Evolutionary conservation across 2,113 vertebrate species (phyloP), one percentile per base, ranked within the genome.

Genomic region (Antechinus stuartii): DNA sequence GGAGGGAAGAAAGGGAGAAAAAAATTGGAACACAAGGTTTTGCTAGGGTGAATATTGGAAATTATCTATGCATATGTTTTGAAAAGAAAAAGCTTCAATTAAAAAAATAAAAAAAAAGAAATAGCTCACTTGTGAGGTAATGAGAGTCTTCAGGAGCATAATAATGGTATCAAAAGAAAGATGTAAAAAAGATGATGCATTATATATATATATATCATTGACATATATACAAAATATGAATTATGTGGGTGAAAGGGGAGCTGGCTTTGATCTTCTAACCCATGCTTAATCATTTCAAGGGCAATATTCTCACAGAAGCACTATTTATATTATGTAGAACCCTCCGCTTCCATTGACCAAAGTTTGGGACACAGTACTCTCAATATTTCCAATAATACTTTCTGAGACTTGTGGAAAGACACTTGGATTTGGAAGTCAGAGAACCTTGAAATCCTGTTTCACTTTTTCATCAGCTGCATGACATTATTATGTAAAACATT

Each of bases 311-410:
- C 56, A 30, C 8, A 57, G 0, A 76, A 76, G 5, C 19, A n/a
- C 4, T n/a, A 19, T 76, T 4, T 35, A n/a, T 22, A 35, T 76
- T n/a, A 76, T n/a, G 14, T n/a, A 76, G 30, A 76, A 14, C 61
- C 5, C 4, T n/a, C 3, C 0, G 5, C 35, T 35, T n/a, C 30
- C 35, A 16, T 4, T n/a, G 61, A 76, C 1, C 12, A n/a, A 76
- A 76, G 35, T 93, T 95, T 30, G 22, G 54, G 91, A n/a, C 42
- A 94, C 23, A 94, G 55, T 68, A 53, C 22, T 84, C 24, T 57
- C 76, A 93, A 92, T 46, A 61, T 95, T 93, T 96, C 27, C 22
- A 47, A 35, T 68, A 35, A 91, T 35, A 46, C 54, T 24, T 89
- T 27, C 52, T 42, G 24, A 53, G 4, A 90, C 52, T 42, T 76